Conservation (phyloP, 1,140 invertebrate genomes). For the Ephestia elutella region DNA sequence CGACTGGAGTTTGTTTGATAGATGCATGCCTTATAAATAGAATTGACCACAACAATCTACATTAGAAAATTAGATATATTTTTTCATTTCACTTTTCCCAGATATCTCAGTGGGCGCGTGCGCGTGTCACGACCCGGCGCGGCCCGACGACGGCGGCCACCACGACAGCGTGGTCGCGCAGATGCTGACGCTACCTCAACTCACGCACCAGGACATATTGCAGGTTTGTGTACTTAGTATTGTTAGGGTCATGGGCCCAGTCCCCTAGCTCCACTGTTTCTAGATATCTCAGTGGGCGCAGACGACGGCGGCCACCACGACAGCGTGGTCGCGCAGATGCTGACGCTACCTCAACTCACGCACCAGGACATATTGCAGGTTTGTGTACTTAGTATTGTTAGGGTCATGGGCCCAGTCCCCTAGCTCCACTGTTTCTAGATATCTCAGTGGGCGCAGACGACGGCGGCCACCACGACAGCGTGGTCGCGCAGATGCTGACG, state of each 20-base stretch:
- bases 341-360: constrained; percentile 84
- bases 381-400: too few species aligned
- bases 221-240: too few species aligned
- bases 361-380: constrained; percentile 83
- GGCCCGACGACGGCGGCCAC: constrained; percentile 13
- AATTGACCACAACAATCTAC: background rate
- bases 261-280: too few species aligned
- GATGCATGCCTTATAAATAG: too few species aligned
- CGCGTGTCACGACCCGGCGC: constrained; percentile 33
- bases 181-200: constrained; percentile 87
- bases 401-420: too few species aligned
- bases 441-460: constrained; percentile 31
- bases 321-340: constrained; percentile 87
- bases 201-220: constrained; percentile 83
- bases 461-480: constrained; percentile 56
- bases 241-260: too few species aligned
- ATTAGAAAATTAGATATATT: too few species aligned
- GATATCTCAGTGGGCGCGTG: constrained; percentile 44
- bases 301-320: constrained; percentile 26
- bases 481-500: constrained; percentile 88
- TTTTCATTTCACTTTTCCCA: constrained; percentile 2
- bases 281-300: constrained; percentile 39
- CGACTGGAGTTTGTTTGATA: too few species aligned
- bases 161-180: constrained; percentile 81
- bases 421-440: constrained; percentile 20